Base-by-base conservation (phyloP, 2,113 vertebrate species). In the Tenrec ecaudatus region DNA sequence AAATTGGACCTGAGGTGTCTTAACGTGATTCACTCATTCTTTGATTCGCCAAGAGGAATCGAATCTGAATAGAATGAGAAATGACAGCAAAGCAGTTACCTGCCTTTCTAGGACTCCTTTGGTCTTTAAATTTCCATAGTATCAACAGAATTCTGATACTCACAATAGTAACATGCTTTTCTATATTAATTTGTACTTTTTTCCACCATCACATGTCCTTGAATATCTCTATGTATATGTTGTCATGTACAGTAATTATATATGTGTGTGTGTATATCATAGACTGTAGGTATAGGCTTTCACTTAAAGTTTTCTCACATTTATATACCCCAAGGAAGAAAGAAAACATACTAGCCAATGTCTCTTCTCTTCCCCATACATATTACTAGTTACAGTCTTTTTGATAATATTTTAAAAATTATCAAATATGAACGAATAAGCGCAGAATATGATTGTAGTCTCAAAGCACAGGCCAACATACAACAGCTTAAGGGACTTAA, bases 31-130 rank as follows among this genome's bases (percentile, higher is more conserved):
- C 36, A 81, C 5, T 77, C 23, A 2, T 75, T 31, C 57, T 83
- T 60, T n/a, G 47, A 53, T 53, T 53, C 57, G 29, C 77, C 81
- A 88, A 92, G 60, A 93, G 27, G 27, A 76, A 57, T 10, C 82
- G 93, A 88, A 33, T 58, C 40, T 88, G 38, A 82, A 33, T 82
- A 33, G 40, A 84, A 43, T 23, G 11, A 62, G 22, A 89, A 86
- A 73, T 60, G 66, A 40, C 53, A 68, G 20, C 3, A 10, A 31
- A 84, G 58, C 58, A 88, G 60, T 53, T 83, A 86, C 11, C 64
- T 75, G 68, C 47, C 15, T 47, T 75, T 47, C 47, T 25, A 78
- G 27, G 89, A 73, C n/a, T 27, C 38, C 31, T 23, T 23, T 1
- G n/a, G 60, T 88, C 27, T 81, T 81, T 91, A n/a, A 79, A 82